Evolutionary conservation across 2,113 vertebrate species (phyloP), one percentile per base, ranked within the genome.

Genomic region (Naja naja): DNA sequence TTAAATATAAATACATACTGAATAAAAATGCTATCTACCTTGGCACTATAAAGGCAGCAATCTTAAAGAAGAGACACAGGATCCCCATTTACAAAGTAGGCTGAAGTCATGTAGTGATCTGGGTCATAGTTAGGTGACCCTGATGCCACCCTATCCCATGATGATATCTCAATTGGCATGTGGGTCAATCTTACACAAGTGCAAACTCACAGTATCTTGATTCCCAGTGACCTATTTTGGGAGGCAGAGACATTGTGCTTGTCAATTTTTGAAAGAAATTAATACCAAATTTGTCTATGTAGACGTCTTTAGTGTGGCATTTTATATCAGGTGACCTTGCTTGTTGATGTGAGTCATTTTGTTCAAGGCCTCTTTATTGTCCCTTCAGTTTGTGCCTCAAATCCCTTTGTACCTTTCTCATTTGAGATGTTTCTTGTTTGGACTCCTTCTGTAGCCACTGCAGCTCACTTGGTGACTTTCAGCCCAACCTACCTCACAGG

Each of bases 91-190:
- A 43, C 20, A 95, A 93, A 91, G 1, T n/a, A 6, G 47, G 18
- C 27, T 34, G 53, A 55, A 30, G 2, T 16, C 11, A 23, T 18
- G 6, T 30, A 43, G 88, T 39, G 43, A 93, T 90, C 53, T 45
- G 12, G 88, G 43, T n/a, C 45, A 8, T 12, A 86, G 54, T 58
- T 56, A 89, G 3, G 23, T 1, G 52, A 92, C 87, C 87, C 90
- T 10, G 1, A 60, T 64, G 53, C 81, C 92, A 45, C 58, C 91
- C 18, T 69, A 88, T 74, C 93, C 89, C 92, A 92, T 93, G 89
- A 55, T 54, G 92, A 86, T 55, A 93, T 23, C 94, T 92, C 95
- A 96, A 94, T 94, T 96, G 96, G 93, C 85, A 88, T 25, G 11
- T 22, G n/a, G 45, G n/a, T n/a, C 5, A 7, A 10, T 39, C 69